Base-by-base conservation (phyloP, 1,140 invertebrate genomes). In the Eumaeus atala region DNA sequence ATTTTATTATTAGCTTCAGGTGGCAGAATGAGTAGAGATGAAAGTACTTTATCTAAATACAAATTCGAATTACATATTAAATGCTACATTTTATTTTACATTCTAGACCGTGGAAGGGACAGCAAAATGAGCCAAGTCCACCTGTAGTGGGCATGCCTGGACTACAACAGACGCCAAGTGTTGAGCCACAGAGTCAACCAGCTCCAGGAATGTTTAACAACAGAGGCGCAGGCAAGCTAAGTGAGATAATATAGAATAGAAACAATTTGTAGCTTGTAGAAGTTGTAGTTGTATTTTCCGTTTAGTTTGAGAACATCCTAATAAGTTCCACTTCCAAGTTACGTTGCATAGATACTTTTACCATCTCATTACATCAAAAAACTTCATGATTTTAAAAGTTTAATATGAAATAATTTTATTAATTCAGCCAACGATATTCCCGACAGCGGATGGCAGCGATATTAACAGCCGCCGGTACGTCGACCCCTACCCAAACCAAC, bases 381-480 rank as follows among this genome's bases (percentile, higher is more conserved):
- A n/a, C n/a, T n/a, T n/a, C n/a, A n/a, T n/a, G n/a, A n/a, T n/a
- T n/a, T n/a, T n/a, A n/a, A 51, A 52, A 21, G 14, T 12, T 28
- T 40, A 33, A 28, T 16, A 11, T 49, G 9, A 14, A 16, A 55
- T 38, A 68, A 64, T 81, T 80, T 80, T 70, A 84, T 80, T 78
- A 81, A 84, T 80, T 52, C 74, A 81, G 77, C 73, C 67, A 79
- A 75, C 74, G 68, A 80, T 83, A 77, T 79, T 79, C 71, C 75
- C 72, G 77, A 84, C 83, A 86, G 83, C 74, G 79, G 83, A 86
- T 76, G 80, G 80, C 72, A 84, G 60, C 70, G 80, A 86, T 75
- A 76, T 84, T 77, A 83, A 71, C 52, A 72, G 73, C 49, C 61
- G 83, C 37, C 66, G 83, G 16, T 86, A 76, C 56, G 79, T 86